A percentile compares a stretch with the other conserved stretches of the same genome.
Evolutionary conservation across 1,140 invertebrate species (phyloP).

Genomic region (Drosophila biarmipes): DNA sequence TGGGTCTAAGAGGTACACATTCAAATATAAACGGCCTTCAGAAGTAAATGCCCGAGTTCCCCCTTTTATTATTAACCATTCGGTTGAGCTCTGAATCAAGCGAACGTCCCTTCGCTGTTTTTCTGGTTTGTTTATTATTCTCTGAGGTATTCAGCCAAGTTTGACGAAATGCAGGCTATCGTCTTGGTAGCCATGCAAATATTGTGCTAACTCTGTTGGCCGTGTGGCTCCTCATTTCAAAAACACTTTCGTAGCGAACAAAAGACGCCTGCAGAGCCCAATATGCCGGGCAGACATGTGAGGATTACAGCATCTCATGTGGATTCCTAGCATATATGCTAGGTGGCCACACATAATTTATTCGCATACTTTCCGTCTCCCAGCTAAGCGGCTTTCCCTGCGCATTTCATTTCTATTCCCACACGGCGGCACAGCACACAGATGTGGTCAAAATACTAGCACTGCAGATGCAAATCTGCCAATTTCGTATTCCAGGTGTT

Average conservation of each 20-base stretch:
- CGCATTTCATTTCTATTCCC: constrained; percentile 41
- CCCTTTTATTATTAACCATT: constrained; percentile 33
- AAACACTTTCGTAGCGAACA: constrained; percentile 35
- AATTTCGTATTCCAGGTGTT: neutral
- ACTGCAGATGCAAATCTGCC: neutral
- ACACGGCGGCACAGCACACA: constrained; percentile 17
- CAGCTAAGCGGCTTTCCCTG: constrained; percentile 45
- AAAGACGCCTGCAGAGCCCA: constrained; percentile 21
- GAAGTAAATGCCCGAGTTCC: constrained; percentile 4
- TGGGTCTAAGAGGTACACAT: neutral
- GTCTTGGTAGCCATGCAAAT: constrained; percentile 41
- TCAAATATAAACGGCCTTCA: constrained; percentile 1
- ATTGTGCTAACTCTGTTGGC: constrained; percentile 22
- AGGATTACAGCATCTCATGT: constrained; percentile 36
- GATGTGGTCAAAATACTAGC: constrained; percentile 14
- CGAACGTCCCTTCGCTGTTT: constrained; percentile 1
- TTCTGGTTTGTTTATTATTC: constrained; percentile 51
- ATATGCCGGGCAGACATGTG: constrained; percentile 31
- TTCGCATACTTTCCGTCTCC: constrained; percentile 53
- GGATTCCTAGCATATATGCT: constrained; percentile 14
- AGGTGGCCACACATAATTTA: constrained; percentile 45
- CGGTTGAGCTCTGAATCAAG: neutral
- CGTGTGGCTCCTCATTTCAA: constrained; percentile 23
- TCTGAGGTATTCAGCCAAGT: constrained; percentile 37
- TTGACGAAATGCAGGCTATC: constrained; percentile 34